Evolutionary conservation across 1,140 invertebrate species (phyloP).

Genomic region (Temnothorax curvispinosus): DNA sequence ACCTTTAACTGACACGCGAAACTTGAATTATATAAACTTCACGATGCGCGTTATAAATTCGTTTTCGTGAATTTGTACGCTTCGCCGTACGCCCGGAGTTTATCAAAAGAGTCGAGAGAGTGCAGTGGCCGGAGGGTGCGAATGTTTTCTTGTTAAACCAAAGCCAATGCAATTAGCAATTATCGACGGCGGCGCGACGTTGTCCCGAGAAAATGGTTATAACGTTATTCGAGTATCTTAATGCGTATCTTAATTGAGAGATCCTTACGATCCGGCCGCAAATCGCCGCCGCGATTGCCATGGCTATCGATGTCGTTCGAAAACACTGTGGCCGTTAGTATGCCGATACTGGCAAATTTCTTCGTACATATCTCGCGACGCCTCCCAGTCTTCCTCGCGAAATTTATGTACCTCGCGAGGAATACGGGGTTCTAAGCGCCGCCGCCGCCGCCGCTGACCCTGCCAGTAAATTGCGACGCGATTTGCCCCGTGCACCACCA

Average conservation of each 20-base stretch:
- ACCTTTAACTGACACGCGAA: background rate
- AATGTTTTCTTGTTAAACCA: constrained; percentile 5
- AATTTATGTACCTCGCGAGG: background rate
- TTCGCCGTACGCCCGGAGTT: background rate
- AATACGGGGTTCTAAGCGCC: constrained; percentile 30
- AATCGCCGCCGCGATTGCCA: background rate
- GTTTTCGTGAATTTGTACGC: background rate
- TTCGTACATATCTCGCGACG: background rate
- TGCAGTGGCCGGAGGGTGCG: background rate
- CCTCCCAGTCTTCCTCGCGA: background rate
- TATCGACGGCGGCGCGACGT: background rate
- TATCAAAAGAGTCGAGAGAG: background rate
- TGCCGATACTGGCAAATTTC: background rate
- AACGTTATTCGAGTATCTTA: background rate
- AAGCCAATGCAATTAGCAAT: constrained; percentile 11
- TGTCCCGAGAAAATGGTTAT: background rate
- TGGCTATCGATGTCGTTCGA: constrained; percentile 20
- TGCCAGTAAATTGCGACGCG: constrained; percentile 47
- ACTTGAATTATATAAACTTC: constrained; percentile 22
- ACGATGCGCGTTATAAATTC: background rate
- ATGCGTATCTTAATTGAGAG: constrained; percentile 44
- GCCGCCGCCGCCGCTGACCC: constrained; percentile 30
- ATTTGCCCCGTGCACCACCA: constrained; percentile 18
- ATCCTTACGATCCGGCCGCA: constrained; percentile 4
- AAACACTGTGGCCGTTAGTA: background rate